Percentiles rank a stretch among this genome's conserved stretches.
Conservation (phyloP, 2,888 invertebrate genomes). For the Dexiosoma caninum region DNA sequence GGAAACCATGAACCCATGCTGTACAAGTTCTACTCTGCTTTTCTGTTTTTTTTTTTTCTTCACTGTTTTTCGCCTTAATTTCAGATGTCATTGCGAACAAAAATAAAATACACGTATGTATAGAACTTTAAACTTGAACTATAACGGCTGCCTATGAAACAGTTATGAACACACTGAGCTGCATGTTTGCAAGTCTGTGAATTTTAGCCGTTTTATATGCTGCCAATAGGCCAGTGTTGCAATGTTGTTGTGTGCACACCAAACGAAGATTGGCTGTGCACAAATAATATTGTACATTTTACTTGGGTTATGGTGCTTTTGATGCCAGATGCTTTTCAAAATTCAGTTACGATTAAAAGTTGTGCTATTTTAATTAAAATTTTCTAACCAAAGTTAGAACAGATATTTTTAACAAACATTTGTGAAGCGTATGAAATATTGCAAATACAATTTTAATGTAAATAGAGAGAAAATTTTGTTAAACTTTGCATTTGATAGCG, state of each 20-base stretch:
- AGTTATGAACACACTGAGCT: background rate
- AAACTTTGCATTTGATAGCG: too few species aligned
- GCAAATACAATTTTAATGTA: too few species aligned
- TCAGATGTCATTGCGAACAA: slow-evolving; percentile 30
- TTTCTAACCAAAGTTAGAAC: too few species aligned
- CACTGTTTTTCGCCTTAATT: background rate
- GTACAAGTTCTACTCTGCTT: background rate
- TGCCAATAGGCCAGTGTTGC: slow-evolving; percentile 44
- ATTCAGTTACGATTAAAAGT: slow-evolving; percentile 16
- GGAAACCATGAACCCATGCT: slow-evolving; percentile 9
- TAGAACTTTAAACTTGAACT: slow-evolving; percentile 56
- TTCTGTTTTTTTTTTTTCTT: background rate
- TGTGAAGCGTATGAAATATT: too few species aligned
- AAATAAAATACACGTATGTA: background rate
- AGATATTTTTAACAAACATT: too few species aligned
- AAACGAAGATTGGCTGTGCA: slow-evolving; percentile 29
- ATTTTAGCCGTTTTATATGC: background rate
- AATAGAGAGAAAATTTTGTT: too few species aligned
- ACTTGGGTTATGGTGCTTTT: slow-evolving; percentile 31
- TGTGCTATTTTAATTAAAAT: slow-evolving; percentile 29
- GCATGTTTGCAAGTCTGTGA: slow-evolving; percentile 1
- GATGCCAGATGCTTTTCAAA: background rate
- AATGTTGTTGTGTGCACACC: background rate
- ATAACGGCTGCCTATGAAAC: slow-evolving; percentile 2
- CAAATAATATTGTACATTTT: slow-evolving; percentile 15